Evolutionary conservation across 1,140 invertebrate genomes (phyloP).

Genomic region (Hypothenemus hampei): DNA sequence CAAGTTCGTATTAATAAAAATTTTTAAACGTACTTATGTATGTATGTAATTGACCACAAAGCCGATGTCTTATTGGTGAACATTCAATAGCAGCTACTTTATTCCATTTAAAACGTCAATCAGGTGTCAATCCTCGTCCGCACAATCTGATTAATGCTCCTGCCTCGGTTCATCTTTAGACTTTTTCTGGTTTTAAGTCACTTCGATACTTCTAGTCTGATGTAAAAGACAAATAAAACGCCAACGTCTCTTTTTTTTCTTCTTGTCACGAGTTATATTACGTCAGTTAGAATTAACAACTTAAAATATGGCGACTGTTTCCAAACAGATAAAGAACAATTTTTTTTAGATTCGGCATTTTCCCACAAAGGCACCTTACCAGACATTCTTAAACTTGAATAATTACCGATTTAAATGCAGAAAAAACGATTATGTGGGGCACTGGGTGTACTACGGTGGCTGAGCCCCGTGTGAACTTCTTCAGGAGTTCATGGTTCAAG

Average conservation of each 20-base stretch:
- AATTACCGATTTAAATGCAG: conserved; percentile 16
- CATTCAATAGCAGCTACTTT: conserved; percentile 14
- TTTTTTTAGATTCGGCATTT: too few species aligned
- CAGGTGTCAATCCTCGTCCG: conserved; percentile 26
- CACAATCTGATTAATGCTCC: conserved; percentile 18
- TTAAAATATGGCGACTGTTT: too few species aligned
- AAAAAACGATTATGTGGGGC: conserved; percentile 16
- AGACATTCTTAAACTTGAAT: conserved; percentile 1
- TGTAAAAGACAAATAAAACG: conserved; percentile 19
- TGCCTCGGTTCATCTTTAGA: conserved; percentile 8
- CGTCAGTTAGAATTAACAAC: too few species aligned
- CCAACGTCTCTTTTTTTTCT: background rate
- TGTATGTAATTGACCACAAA: too few species aligned
- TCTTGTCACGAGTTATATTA: too few species aligned
- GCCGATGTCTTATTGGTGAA: conserved; percentile 24
- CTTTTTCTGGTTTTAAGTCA: conserved; percentile 23
- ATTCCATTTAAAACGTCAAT: conserved; percentile 26
- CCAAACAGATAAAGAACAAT: too few species aligned
- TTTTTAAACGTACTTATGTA: too few species aligned
- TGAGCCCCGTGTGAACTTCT: conserved; percentile 18
- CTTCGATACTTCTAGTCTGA: conserved; percentile 11
- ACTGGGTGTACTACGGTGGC: conserved; percentile 11
- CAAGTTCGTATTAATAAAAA: too few species aligned
- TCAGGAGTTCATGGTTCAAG: conserved; percentile 13
- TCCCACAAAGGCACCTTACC: conserved; percentile 7